Percentiles rank a stretch among this genome's conserved stretches.
These are phyloP conservation scores for Centrocercus urophasianus DNA, from an alignment of 2,113 vertebrate genomes.

Conservation along the genomic window DNA sequence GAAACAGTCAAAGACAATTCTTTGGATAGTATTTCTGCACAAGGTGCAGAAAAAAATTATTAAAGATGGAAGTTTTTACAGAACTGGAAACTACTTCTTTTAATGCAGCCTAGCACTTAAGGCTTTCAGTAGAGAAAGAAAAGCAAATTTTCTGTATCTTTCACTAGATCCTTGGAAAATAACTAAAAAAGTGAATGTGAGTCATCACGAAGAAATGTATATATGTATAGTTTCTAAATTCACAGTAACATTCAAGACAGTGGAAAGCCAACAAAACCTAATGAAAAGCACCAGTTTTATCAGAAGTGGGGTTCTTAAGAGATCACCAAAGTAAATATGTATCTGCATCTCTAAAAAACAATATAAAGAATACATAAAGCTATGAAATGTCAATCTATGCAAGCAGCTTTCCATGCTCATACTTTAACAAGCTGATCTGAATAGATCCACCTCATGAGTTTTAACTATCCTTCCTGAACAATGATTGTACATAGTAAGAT, in stretches of 20 bases:
- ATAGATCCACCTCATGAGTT: not conserved
- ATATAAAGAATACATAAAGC: not conserved
- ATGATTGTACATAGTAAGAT: not conserved
- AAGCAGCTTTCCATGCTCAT: not conserved
- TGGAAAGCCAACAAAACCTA: not conserved
- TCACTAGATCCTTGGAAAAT: not conserved
- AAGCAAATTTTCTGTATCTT: not conserved
- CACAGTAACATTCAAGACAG: not conserved
- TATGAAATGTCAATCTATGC: not conserved
- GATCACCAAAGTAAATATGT: not conserved
- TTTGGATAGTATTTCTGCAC: not conserved
- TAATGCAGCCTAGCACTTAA: not conserved
- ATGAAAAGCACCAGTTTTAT: not conserved
- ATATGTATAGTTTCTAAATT: not conserved
- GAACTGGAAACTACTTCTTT: not conserved
- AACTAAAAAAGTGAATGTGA: not conserved
- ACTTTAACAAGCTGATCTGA: not conserved
- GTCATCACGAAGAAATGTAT: not conserved
- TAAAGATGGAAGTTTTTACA: not conserved
- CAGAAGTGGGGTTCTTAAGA: not conserved
- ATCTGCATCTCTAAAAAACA: not conserved
- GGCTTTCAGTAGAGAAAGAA: conserved; percentile 2
- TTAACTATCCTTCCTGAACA: not conserved
- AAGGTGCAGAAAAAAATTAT: not conserved
- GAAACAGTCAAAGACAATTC: not conserved